phyloP scores from a whole-genome alignment of 2,888 invertebrate species.

The Doris montereyensis region DNA sequence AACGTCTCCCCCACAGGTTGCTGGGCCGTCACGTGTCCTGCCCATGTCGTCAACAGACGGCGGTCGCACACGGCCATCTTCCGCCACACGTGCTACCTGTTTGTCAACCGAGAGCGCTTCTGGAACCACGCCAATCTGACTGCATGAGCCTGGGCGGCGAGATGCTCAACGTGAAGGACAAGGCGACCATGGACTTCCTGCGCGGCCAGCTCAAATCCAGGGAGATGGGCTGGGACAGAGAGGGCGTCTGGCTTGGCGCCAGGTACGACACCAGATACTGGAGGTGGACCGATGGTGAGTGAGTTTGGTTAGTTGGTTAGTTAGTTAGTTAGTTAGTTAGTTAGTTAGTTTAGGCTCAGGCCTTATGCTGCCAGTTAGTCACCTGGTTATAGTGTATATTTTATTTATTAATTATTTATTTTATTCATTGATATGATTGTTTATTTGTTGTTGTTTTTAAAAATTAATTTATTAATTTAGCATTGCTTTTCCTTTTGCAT shows the following conservation, averaged over 20 bases:
- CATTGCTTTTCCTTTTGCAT: too few relatives aligned
- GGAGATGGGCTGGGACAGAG: conserved; percentile 56
- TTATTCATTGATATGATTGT: too few relatives aligned
- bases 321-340: too few relatives aligned
- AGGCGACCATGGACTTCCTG: conserved; percentile 58
- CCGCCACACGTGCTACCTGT: conserved; percentile 57
- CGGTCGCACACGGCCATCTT: conserved; percentile 14
- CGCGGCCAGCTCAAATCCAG: conserved; percentile 49
- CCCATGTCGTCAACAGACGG: background rate
- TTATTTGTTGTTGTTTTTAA: too few relatives aligned
- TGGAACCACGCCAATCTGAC: conserved; percentile 57
- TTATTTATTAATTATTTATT: too few relatives aligned
- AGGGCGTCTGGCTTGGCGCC: conserved; percentile 66
- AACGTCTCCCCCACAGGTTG: background rate
- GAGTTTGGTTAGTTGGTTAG: too few relatives aligned
- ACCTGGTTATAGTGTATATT: too few relatives aligned
- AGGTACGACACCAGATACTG: conserved; percentile 51
- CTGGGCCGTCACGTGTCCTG: conserved; percentile 6
- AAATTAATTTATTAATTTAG: too few relatives aligned
- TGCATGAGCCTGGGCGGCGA: conserved; percentile 63
- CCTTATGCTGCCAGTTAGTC: too few relatives aligned
- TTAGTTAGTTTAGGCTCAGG: too few relatives aligned
- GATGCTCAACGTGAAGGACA: conserved; percentile 52
- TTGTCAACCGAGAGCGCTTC: conserved; percentile 55
- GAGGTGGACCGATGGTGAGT: conserved; percentile 63